Evolutionary conservation across 92 coral and sea anemone species (phyloP), one percentile per base, ranked within the genome.

Genomic region (Phenganax stokvisi): DNA sequence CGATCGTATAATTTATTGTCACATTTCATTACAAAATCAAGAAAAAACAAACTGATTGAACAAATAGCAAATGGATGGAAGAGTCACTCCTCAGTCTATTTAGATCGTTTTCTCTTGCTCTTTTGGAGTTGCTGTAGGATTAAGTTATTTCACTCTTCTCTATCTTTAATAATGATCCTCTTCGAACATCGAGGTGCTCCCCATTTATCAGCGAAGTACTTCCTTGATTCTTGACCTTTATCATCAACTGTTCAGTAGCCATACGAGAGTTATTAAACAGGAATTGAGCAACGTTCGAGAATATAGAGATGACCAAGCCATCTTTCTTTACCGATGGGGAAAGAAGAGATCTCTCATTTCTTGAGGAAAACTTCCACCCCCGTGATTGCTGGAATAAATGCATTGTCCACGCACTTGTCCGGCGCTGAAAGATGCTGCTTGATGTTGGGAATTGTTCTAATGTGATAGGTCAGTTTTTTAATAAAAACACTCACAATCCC

Each of bases 281-380:
- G 28, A 73, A 57, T 27, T 84, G 85, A 17, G 85, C 85, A 58
- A 79, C 63, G 20, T 69, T 80, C 61, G 72, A 27, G 47, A 84
- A 83, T 10, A 83, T 86, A 61, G 89, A 87, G 71, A 87, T 83
- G 44, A 75, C 84, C 74, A 84, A 75, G 56, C 87, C 87, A 6
- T 83, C 86, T 75, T 87, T 87, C 85, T 83, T 86, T 68, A 86
- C 89, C 53, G 66, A 86, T 62, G 75, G 81, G 54, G 86, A 86
- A 57, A 81, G 77, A 68, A 86, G 74, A 37, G 74, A 78, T 81
- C 86, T 82, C 47, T 87, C 82, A 57, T 87, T 85, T 16, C 61
- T 54, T 12, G 85, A 12, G 77, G 87, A 87, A 56, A 87, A 51
- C 65, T 84, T 87, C 20, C 87, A n/a, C 82, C 25, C 84, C 85